Evolutionary conservation across 2,888 invertebrate species (phyloP).

Genomic region (Tuberolachnus salignus): DNA sequence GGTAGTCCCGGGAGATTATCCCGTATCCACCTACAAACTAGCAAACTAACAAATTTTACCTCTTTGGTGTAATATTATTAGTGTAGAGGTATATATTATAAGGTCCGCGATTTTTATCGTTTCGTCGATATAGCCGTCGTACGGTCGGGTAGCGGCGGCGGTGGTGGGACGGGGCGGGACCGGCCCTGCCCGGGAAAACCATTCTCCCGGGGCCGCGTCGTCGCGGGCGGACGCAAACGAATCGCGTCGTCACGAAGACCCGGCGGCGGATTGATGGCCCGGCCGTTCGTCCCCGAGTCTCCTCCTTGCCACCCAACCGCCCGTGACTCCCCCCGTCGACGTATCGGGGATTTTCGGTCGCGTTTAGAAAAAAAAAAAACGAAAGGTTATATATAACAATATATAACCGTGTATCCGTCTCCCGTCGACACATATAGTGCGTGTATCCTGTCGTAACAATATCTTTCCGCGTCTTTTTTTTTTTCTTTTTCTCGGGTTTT

Average conservation of each 20-base stretch:
- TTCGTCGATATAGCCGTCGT: constrained; percentile 14
- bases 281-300: constrained; percentile 20
- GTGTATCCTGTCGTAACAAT: not conserved
- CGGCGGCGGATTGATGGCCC: constrained; percentile 30
- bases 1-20: too few species aligned
- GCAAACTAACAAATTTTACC: too few species aligned
- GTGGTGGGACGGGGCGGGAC: too few species aligned
- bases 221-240: constrained; percentile 35
- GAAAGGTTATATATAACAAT: not conserved
- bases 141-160: not conserved
- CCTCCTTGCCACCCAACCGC: not conserved
- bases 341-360: too few species aligned
- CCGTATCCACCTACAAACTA: too few species aligned
- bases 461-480: not conserved
- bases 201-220: constrained; percentile 9
- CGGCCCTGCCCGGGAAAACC: too few species aligned
- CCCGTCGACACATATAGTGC: not conserved
- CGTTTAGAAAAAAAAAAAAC: too few species aligned
- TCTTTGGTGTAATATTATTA: too few species aligned
- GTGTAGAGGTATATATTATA: too few species aligned
- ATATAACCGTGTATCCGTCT: not conserved
- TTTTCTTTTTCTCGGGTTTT: not conserved
- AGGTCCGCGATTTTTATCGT: constrained; percentile 23
- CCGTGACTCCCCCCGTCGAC: not conserved
- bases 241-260: not conserved